Evolutionary conservation across 2,888 invertebrate species (phyloP), one percentile per base, ranked within the genome.

Genomic region (Ophion ellenae): DNA sequence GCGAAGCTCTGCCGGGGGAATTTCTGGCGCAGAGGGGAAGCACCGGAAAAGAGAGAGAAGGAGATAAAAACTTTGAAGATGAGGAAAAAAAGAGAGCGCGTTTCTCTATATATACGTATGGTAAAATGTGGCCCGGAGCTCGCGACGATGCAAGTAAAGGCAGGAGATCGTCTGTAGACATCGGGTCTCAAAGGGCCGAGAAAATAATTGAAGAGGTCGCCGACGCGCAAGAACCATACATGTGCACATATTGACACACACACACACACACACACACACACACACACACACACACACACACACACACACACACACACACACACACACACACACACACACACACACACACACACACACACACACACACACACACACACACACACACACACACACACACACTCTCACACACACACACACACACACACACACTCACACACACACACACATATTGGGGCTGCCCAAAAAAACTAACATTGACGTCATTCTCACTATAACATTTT

Each of bases 121-220:
- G 80, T 73, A 61, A 79, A 74, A 81, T 81, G 67, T 81, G 67
- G 74, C 75, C 67, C 81, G 61, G 64, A 66, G 59, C n/a, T 81
- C 28, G 57, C 24, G 66, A 4, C 66, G 64, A 57, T 81, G 24
- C 66, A 61, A n/a, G n/a, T n/a, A n/a, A n/a, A 40, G 76, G 71
- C 47, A 73, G 59, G 64, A 79, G 86, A 24, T 77, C 64, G 63
- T 57, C 36, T 64, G 79, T 74, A 84, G 77, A 84, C 73, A 79
- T 82, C 57, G 73, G 45, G 81, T 85, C 83, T 85, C 83, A 77
- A 86, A 86, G 80, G 86, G 80, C 76, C 86, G 77, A 86, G 83
- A 81, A 83, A 83, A 86, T 86, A 83, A 86, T 86, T 83, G 83
- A 86, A 86, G 86, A 86, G 86, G 76, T 83, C 80, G 80, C 76